Percentiles rank a stretch among this genome's conserved stretches.
phyloP scores from a whole-genome alignment of 2,113 vertebrate genomes.

The Lophius piscatorius region DNA sequence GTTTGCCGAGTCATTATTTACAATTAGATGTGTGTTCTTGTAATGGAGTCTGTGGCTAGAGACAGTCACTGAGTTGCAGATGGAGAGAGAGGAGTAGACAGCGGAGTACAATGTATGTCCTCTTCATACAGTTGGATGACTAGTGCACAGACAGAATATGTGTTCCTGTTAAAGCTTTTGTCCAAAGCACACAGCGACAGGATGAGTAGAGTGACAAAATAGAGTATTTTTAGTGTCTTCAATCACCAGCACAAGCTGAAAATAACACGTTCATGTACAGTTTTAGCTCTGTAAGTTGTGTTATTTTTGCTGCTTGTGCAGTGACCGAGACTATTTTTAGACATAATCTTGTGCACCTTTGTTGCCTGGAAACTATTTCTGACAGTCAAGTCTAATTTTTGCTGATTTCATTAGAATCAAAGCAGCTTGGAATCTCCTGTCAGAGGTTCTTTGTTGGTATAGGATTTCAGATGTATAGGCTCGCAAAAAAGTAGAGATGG shows the following conservation, averaged over 20 bases:
- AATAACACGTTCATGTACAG: conserved; percentile 37
- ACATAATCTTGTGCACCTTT: conserved; percentile 44
- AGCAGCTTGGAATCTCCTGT: conserved; percentile 15
- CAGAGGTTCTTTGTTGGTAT: not conserved
- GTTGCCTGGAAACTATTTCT: conserved; percentile 73
- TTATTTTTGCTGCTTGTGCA: conserved; percentile 49
- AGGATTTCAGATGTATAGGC: not conserved
- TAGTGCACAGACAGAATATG: conserved; percentile 40
- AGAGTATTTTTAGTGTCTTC: conserved; percentile 54
- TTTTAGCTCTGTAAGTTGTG: conserved; percentile 46
- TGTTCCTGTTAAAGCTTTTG: conserved; percentile 31
- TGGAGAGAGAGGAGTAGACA: conserved; percentile 48
- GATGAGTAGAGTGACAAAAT: not conserved
- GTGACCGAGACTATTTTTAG: conserved; percentile 63
- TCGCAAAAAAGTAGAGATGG: conserved; percentile 1
- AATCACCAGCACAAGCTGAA: conserved; percentile 28
- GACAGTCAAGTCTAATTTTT: conserved; percentile 24
- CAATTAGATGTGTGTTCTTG: conserved; percentile 33
- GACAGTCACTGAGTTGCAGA: conserved; percentile 53
- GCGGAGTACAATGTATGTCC: conserved; percentile 39
- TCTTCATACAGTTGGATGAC: conserved; percentile 23
- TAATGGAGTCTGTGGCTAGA: conserved; percentile 1
- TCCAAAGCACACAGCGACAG: conserved; percentile 18
- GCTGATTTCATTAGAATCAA: conserved; percentile 35
- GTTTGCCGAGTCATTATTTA: conserved; percentile 41